Conservation (phyloP, 2,888 invertebrate species). For the Stenchaetothrips biformis region DNA sequence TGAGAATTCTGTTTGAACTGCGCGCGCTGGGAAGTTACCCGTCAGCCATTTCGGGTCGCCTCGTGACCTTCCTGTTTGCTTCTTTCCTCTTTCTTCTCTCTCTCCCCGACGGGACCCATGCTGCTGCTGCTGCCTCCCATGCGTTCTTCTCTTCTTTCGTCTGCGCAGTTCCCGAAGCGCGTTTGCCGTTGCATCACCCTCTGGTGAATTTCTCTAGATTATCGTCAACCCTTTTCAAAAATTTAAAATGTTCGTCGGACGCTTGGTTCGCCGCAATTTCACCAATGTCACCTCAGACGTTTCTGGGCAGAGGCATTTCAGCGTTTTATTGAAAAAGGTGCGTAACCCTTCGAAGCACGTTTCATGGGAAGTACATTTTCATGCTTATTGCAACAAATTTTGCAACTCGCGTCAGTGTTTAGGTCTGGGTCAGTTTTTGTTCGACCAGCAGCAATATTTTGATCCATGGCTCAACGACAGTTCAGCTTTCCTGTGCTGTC, state of each 20-base stretch:
- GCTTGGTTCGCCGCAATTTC: slow-evolving; percentile 2
- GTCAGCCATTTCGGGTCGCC: neutral
- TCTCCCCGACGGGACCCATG: neutral
- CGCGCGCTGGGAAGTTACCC: neutral
- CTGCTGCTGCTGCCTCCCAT: neutral
- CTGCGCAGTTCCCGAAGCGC: slow-evolving; percentile 13
- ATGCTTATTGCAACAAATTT: neutral
- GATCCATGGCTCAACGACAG: too few species aligned
- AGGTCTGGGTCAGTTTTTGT: too few species aligned
- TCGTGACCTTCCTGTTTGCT: neutral
- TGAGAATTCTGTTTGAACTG: neutral
- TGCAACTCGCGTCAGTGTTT: too few species aligned
- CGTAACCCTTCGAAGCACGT: slow-evolving; percentile 1
- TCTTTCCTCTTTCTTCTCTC: neutral
- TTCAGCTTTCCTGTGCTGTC: too few species aligned
- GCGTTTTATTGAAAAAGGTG: slow-evolving; percentile 3
- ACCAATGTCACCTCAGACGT: neutral
- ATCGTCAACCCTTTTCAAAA: neutral
- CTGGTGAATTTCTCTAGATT: neutral
- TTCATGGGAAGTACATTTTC: neutral
- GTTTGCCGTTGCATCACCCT: slow-evolving; percentile 17
- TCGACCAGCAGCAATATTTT: too few species aligned
- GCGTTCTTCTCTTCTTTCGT: slow-evolving; percentile 1
- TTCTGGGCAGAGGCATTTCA: slow-evolving; percentile 12
- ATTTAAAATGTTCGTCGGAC: slow-evolving; percentile 7